Evolutionary conservation across 2,113 vertebrate species (phyloP).

Genomic region (Pterocles gutturalis): DNA sequence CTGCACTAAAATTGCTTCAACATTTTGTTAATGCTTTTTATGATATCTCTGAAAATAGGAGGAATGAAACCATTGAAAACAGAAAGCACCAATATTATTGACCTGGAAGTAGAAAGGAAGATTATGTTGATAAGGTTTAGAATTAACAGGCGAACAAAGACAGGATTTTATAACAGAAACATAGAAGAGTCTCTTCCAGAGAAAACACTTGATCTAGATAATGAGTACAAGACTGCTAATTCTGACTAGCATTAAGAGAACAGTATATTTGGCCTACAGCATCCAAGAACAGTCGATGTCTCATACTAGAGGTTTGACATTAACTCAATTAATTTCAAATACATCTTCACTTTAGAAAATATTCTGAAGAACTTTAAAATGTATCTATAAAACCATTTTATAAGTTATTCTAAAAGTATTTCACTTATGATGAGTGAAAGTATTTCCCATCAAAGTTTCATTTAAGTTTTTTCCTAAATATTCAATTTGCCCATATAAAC

Average conservation of each 20-base stretch:
- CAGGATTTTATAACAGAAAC: background rate
- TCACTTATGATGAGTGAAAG: background rate
- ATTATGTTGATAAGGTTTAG: background rate
- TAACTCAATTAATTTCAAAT: background rate
- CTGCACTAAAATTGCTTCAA: background rate
- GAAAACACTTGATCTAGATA: background rate
- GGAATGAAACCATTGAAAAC: background rate
- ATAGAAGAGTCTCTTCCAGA: background rate
- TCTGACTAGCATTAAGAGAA: background rate
- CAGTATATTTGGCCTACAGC: background rate
- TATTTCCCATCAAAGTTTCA: background rate
- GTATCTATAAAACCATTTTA: background rate
- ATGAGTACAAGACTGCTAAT: background rate
- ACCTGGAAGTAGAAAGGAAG: background rate
- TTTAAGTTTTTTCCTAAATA: background rate
- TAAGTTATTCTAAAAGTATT: background rate
- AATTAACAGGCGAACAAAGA: background rate
- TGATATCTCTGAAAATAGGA: background rate
- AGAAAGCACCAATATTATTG: background rate
- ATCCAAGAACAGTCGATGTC: background rate
- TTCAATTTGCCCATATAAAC: background rate
- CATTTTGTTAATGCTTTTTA: background rate
- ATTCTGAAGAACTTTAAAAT: background rate
- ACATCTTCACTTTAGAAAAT: background rate
- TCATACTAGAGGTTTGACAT: background rate